phyloP scores from a whole-genome alignment of 2,113 vertebrate species.

The Rousettus leschenaultii region DNA sequence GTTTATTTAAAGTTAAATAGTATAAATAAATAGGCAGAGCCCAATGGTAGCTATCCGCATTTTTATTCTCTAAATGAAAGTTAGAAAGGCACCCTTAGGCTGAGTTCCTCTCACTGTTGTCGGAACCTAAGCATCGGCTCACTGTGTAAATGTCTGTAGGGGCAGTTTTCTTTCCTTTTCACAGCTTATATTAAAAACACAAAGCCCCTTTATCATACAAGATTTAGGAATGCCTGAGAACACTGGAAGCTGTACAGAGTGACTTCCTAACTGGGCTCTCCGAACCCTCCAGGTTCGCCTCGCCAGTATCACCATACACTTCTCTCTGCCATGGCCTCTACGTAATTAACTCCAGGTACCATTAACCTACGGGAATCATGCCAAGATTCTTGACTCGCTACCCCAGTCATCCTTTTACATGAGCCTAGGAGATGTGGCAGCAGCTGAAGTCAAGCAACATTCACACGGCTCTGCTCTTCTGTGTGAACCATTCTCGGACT shows the following conservation, averaged over 20 bases:
- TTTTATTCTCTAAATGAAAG: background rate
- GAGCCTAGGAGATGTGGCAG: background rate
- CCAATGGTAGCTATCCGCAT: background rate
- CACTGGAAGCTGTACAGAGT: background rate
- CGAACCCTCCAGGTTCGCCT: background rate
- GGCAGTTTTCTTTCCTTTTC: background rate
- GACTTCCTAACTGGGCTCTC: background rate
- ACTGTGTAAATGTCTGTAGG: background rate
- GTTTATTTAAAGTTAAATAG: background rate
- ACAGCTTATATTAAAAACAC: background rate
- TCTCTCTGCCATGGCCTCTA: background rate
- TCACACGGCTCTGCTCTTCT: background rate
- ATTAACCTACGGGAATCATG: background rate
- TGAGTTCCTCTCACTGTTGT: background rate
- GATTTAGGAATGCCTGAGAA: background rate
- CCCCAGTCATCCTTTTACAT: rapidly evolving
- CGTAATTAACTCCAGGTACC: background rate
- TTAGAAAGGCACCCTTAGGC: background rate
- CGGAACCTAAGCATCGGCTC: rapidly evolving
- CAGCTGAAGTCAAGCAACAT: background rate
- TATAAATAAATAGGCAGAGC: background rate
- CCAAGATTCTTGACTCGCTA: background rate
- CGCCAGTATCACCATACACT: background rate
- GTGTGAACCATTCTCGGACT: background rate
- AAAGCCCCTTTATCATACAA: too few species aligned